Percentiles rank a stretch among this genome's conserved stretches.
phyloP scores from a whole-genome alignment of 2,797 vertebrate species.

The Tragopan temminckii region DNA sequence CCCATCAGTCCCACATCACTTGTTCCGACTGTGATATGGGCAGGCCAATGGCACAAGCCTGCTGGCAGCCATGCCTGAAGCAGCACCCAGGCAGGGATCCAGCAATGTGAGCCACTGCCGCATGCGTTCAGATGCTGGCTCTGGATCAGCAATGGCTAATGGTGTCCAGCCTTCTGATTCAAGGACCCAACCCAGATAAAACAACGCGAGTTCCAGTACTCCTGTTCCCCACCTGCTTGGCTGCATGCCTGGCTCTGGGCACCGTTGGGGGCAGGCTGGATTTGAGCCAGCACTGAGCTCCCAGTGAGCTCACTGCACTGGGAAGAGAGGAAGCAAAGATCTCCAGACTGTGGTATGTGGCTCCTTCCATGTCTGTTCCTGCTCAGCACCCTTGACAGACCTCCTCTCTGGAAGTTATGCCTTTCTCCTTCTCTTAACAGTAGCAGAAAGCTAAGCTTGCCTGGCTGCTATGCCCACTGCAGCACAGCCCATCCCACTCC shows the following conservation, averaged over 20 bases:
- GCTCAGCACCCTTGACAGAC: neutral
- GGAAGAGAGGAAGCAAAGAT: neutral
- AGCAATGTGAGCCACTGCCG: constrained; percentile 10
- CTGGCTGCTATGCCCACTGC: neutral
- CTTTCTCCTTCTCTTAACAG: neutral
- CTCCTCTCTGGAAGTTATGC: neutral
- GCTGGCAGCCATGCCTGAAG: constrained; percentile 53
- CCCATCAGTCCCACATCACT: neutral
- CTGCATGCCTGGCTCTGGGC: neutral
- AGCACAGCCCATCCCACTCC: neutral
- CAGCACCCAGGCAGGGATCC: constrained; percentile 55
- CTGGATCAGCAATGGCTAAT: neutral
- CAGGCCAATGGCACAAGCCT: constrained; percentile 26
- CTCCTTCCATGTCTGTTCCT: neutral
- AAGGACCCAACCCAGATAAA: neutral
- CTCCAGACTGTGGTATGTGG: neutral
- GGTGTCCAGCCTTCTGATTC: constrained; percentile 5
- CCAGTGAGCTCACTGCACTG: neutral
- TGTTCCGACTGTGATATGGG: constrained; percentile 3
- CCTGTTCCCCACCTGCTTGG: neutral
- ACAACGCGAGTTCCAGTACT: neutral
- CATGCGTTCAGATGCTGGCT: constrained; percentile 36
- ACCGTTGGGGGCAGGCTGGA: neutral
- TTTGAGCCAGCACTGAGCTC: neutral
- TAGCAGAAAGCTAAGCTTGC: neutral